Evolutionary conservation across 1,140 invertebrate species (phyloP), one percentile per base, ranked within the genome.

Genomic region (Drosophila ananassae): DNA sequence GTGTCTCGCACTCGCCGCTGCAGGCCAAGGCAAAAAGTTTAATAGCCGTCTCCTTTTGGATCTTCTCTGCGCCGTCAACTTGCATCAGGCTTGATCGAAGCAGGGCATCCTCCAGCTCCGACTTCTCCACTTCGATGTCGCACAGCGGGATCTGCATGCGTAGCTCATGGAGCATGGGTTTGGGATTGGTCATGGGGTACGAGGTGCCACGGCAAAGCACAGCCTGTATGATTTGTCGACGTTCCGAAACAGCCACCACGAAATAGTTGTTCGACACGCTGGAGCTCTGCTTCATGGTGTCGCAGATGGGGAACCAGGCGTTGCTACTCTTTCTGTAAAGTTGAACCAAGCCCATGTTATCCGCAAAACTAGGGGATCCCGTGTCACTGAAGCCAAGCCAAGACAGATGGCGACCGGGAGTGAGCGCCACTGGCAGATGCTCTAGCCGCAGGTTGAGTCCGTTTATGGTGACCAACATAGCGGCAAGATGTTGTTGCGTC

Each of bases 311-410:
- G 72, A 95, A 94, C 98, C 98, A 98, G 21, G 94, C 92, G 30
- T 93, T 94, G 61, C 93, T 94, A n/a, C 92, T 93, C 4, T 93
- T 93, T 57, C 94, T 93, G 77, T 96, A 95, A 46, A 97, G 89
- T 57, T 94, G 93, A 24, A 96, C 74, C 54, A 95, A 84, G 57
- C 96, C 96, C 84, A 94, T 92, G 56, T 94, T 93, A 94, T 97
- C 96, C 82, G 93, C 93, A 34, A 93, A 93, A 82, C 92, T 93
- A n/a, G 94, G 95, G 51, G 95, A 97, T 62, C 95, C 97, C 76
- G 95, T 94, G 91, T 97, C 97, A 1, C 95, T 94, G 84, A 96
- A 95, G 44, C 98, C 98, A 50, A 97, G 82, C 98, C 98, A 99
- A 46, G 93, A 91, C 10, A 98, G 89, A 41, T 93, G 94, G 0